Base-by-base conservation (phyloP, 2,797 vertebrate species). In the Phalloptychus januarius region DNA sequence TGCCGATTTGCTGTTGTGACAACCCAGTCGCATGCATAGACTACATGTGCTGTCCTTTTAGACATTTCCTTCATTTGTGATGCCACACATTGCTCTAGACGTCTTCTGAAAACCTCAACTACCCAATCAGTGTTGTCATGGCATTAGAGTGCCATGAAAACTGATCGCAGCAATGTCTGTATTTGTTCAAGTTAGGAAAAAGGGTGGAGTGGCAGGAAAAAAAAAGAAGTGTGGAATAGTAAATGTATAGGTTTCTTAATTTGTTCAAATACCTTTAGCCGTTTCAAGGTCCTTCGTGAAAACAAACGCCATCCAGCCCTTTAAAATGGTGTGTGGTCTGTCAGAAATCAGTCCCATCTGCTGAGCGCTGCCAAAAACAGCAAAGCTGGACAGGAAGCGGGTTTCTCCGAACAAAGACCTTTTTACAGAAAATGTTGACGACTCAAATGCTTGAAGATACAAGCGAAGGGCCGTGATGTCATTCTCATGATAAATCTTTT, bases 241-340 rank as follows among this genome's bases (percentile, higher is more conserved):
- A 76, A 87, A 92, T 83, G 86, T 91, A 88, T 90, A 93, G 91
- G 86, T 92, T 90, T 92, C 88, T 83, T 86, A 91, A 92, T 94
- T 93, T 89, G 86, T 83, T 83, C 78, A 93, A 90, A 93, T 89
- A 89, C 91, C 90, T 88, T 76, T 79, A 93, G 78, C 90, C 88
- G 90, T 93, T 87, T 79, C 87, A 42, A 81, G 88, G 80, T 79
- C 83, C 86, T 85, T 90, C 79, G 82, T 87, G 82, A 94, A 94
- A 95, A 95, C 92, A 95, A 96, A 95, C 92, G 76, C 77, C 82
- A 8, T 91, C 87, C 88, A 86, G 40, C 83, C 86, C 85, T 92
- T 86, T 87, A 89, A 91, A 93, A 90, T 89, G 87, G 93, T 96
- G 95, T 96, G 95, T 96, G 95, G 95, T 96, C 95, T 91, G 88